These are phyloP conservation scores for Heliconius sara DNA, from an alignment of 2,888 invertebrate genomes.

Conservation along the genomic window DNA sequence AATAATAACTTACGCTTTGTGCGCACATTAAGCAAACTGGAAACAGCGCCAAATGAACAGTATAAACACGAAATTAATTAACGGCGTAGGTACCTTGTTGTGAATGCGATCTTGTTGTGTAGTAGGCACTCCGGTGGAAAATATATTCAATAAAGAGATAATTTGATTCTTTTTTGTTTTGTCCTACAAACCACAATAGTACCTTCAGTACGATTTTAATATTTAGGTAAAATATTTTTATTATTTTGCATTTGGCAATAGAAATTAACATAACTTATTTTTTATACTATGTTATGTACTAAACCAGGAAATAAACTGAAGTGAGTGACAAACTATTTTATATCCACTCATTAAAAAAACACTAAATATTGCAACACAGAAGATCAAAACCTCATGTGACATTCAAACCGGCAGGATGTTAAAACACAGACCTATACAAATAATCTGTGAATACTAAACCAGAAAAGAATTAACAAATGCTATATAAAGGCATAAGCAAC, in stretches of 20 bases:
- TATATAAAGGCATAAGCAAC: not conserved
- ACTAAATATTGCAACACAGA: not conserved
- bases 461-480: not conserved
- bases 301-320: not conserved
- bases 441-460: not conserved
- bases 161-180: not conserved
- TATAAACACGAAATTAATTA: slow-evolving; percentile 16
- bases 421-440: not conserved
- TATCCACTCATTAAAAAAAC: not conserved
- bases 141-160: not conserved
- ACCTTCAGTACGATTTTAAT: not conserved
- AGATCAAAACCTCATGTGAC: too few relatives aligned
- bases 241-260: not conserved
- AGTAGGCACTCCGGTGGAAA: not conserved
- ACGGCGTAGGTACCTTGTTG: not conserved
- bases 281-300: not conserved
- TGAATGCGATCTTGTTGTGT: slow-evolving; percentile 1
- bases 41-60: not conserved
- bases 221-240: not conserved
- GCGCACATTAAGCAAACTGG: not conserved
- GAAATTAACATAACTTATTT: not conserved
- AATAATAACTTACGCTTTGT: not conserved
- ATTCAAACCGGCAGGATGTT: not conserved
- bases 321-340: too few relatives aligned
- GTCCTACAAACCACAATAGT: not conserved